Percentiles rank a stretch among this genome's conserved stretches.
Conservation (phyloP, 1,140 invertebrate genomes). For the Drosophila bifasciata region DNA sequence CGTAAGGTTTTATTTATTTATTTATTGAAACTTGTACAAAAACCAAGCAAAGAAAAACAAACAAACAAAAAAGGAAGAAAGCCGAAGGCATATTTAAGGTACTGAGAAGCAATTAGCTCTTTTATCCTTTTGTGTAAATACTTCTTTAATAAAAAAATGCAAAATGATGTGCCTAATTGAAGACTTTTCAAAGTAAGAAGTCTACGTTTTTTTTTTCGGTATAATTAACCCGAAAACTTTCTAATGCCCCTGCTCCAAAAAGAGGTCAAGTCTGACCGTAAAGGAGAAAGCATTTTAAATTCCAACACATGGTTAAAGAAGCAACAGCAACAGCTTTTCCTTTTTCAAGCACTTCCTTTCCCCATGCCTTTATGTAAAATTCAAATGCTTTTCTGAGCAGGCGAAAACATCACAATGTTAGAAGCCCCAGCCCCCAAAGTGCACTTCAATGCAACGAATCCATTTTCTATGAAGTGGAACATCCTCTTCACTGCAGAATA, state of each 20-base stretch:
- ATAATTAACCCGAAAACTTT: slow-evolving; percentile 51
- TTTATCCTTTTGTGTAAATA: slow-evolving; percentile 63
- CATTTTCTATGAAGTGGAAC: not conserved
- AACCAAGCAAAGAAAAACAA: slow-evolving; percentile 32
- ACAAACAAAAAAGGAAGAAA: slow-evolving; percentile 33
- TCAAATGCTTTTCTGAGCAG: not conserved
- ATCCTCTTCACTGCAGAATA: not conserved
- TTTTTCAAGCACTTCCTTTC: not conserved
- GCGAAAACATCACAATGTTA: not conserved
- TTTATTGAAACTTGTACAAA: slow-evolving; percentile 76
- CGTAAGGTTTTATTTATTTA: slow-evolving; percentile 68
- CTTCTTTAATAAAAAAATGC: slow-evolving; percentile 66
- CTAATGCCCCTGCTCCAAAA: slow-evolving; percentile 24
- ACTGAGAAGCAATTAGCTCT: slow-evolving; percentile 11
- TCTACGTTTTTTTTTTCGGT: slow-evolving; percentile 2
- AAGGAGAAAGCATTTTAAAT: not conserved
- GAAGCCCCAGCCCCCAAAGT: not conserved
- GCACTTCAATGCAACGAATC: not conserved
- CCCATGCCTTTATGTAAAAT: slow-evolving; percentile 13
- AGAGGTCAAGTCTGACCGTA: not conserved
- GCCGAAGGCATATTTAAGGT: slow-evolving; percentile 38
- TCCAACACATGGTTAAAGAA: not conserved
- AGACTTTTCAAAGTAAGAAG: slow-evolving; percentile 7
- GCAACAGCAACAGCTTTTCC: slow-evolving; percentile 6
- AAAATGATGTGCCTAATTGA: slow-evolving; percentile 60